A percentile compares a stretch with the other conserved stretches of the same genome.
phyloP scores from a whole-genome alignment of 2,888 invertebrate genomes.

The Mycogona germanica region DNA sequence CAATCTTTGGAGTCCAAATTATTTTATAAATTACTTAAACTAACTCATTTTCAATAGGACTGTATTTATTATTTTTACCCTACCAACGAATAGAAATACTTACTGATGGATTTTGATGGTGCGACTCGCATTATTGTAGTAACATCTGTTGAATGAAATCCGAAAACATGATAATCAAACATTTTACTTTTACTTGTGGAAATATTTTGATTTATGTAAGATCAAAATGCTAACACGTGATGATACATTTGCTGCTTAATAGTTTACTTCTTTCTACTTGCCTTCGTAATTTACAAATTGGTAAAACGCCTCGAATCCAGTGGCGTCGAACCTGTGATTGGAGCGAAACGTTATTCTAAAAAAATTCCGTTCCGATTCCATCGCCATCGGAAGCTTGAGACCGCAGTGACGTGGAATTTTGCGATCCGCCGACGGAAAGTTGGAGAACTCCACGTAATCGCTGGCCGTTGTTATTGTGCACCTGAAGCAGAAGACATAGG shows the following conservation, averaged over 20 bases:
- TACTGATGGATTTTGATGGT: constrained; percentile 8
- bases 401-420: constrained; percentile 85
- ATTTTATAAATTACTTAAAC: neutral
- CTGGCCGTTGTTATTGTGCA: constrained; percentile 84
- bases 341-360: constrained; percentile 91
- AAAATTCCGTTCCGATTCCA: constrained; percentile 73
- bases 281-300: constrained; percentile 45
- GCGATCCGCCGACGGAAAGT: constrained; percentile 78
- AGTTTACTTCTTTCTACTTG: constrained; percentile 11
- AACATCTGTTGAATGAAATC: constrained; percentile 1
- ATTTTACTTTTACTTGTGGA: no score
- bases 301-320: constrained; percentile 86
- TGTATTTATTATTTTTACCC: neutral
- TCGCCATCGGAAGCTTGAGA: constrained; percentile 35
- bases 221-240: no score
- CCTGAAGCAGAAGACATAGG: constrained; percentile 41
- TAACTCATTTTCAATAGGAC: neutral
- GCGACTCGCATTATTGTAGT: constrained; percentile 14
- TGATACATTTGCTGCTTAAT: no score
- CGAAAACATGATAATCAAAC: neutral
- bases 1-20: no score
- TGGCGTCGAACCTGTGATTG: constrained; percentile 84
- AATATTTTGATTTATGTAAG: no score
- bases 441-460: constrained; percentile 94
- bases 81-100: neutral